Evolutionary conservation across 2,113 vertebrate species (phyloP), one percentile per base, ranked within the genome.

Genomic region (Clarias magur): DNA sequence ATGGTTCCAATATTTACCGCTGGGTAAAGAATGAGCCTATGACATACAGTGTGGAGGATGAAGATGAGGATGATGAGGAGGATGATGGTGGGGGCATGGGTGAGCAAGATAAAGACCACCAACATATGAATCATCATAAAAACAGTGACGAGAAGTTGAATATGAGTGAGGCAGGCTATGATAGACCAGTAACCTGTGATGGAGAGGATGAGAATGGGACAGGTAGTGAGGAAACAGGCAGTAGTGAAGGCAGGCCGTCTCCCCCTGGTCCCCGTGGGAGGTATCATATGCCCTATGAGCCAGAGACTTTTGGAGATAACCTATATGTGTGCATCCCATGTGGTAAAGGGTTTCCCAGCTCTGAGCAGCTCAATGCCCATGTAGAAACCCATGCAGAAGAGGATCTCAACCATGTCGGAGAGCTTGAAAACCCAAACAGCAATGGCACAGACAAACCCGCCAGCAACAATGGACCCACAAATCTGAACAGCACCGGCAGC

Each of bases 241-340:
- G 97, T 93, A 99, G 98, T 5, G 98, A 98, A 90, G 98, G 97
- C 15, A 96, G 97, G 6, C 94, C 94, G 0, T 98, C 97, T 0
- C 97, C 97, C 0, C 86, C 95, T 0, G 97, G 96, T 0, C 92
- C 95, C 1, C 94, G 97, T 88, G 97, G 97, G 91, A 95, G 98
- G 89, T 99, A 97, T 93, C 97, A 98, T 92, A 92, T 99, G 94
- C 96, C 96, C 7, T 99, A 98, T 0, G 97, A 99, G 91, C 98
- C 98, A 0, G 98, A 99, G 94, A 97, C 96, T 95, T 97, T 99
- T 68, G 97, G 98, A 0, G 98, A 99, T 96, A 99, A 99, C 94
- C 94, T 99, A 57, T 99, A 99, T 3, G 98, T 99, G 34, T 99
- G 98, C 93, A 99, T 99, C 90, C 98, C 98, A 13, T 99, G 98